Evolutionary conservation across 2,113 vertebrate genomes (phyloP).

Genomic region (Oryzias celebensis): DNA sequence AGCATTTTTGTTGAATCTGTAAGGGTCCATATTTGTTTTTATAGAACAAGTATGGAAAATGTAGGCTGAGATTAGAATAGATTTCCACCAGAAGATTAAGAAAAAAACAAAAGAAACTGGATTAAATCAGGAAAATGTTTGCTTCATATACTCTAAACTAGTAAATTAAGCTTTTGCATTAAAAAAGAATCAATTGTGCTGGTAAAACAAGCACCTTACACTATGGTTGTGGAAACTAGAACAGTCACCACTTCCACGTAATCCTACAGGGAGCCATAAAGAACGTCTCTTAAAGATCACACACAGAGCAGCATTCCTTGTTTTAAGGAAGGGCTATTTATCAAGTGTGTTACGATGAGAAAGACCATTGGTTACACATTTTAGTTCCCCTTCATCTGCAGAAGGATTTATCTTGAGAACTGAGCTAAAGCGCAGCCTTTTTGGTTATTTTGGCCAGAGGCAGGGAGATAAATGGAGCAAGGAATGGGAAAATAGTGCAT

Average conservation of each 20-base stretch:
- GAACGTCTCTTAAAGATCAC: slow-evolving; percentile 50
- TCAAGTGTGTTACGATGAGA: slow-evolving; percentile 49
- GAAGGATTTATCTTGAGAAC: slow-evolving; percentile 64
- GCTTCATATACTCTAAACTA: not conserved
- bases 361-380: slow-evolving; percentile 64
- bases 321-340: slow-evolving; percentile 43
- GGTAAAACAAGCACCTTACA: too few species aligned
- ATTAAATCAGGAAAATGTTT: too few species aligned
- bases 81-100: too few species aligned
- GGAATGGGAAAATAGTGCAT: slow-evolving; percentile 36
- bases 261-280: slow-evolving; percentile 59
- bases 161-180: not conserved
- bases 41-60: too few species aligned
- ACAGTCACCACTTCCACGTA: slow-evolving; percentile 14
- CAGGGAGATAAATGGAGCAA: not conserved
- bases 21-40: too few species aligned
- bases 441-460: not conserved
- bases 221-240: not conserved
- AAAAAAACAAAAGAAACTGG: not conserved
- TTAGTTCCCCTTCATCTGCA: slow-evolving; percentile 41
- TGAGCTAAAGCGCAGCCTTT: slow-evolving; percentile 27
- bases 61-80: too few species aligned
- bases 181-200: not conserved
- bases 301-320: slow-evolving; percentile 31
- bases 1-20: too few species aligned